Evolutionary conservation across 1,140 invertebrate genomes (phyloP).

Genomic region (Lepidotrigona ventralis): DNA sequence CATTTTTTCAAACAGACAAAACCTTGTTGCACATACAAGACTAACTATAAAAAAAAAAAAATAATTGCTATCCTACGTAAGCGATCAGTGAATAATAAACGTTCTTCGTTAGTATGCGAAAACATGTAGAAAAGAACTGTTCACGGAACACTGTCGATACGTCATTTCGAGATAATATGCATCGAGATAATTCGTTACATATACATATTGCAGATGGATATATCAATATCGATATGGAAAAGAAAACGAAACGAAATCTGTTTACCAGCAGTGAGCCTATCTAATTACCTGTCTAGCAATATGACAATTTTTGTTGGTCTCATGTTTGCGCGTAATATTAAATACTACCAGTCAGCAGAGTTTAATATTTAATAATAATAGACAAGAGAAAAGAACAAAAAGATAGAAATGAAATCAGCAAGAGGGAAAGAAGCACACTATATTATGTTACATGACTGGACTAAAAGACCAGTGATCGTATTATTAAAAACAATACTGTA

Average conservation of each 20-base stretch:
- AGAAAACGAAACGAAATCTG: not conserved
- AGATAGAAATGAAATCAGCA: conserved; percentile 13
- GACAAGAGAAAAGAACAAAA: conserved; percentile 34
- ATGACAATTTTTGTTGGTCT: conserved; percentile 41
- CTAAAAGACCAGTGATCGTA: not conserved
- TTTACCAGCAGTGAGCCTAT: not conserved
- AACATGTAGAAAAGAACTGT: not conserved
- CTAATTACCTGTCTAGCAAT: conserved; percentile 49
- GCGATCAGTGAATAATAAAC: conserved; percentile 4
- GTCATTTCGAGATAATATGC: not conserved
- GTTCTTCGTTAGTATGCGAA: not conserved
- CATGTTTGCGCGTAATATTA: conserved; percentile 46
- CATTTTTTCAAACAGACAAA: not conserved
- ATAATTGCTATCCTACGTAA: conserved; percentile 13
- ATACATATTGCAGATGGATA: not conserved
- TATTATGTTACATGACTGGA: not conserved
- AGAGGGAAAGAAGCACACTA: conserved; percentile 7
- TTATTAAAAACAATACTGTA: conserved; percentile 8
- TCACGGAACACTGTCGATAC: not conserved
- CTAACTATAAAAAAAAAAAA: conserved; percentile 16
- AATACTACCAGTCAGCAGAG: conserved; percentile 45
- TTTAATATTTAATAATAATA: conserved; percentile 31
- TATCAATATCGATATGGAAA: not conserved
- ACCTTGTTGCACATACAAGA: not conserved
- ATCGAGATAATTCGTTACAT: not conserved